Evolutionary conservation across 2,888 invertebrate species (phyloP), one percentile per base, ranked within the genome.

Genomic region (Mesorhabditis sp.): DNA sequence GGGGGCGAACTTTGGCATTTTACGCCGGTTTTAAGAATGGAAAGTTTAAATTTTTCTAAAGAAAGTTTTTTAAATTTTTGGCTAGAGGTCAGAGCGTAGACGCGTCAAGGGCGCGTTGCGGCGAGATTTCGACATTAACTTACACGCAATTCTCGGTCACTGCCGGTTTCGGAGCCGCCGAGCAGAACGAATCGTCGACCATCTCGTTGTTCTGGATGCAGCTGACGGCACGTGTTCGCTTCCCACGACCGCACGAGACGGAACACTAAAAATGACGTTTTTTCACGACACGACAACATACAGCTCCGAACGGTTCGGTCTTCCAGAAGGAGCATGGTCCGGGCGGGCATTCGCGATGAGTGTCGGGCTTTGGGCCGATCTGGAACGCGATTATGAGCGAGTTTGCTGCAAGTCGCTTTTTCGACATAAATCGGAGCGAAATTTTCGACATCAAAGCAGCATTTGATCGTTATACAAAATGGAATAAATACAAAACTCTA

Each of bases 251-350:
- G 73, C 86, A 86, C 1, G 82, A 75, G 5, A 82, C 83, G 4
- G 84, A 83, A 71, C 86, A 86, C 78, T 81, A 70, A 69, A 77
- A 65, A 7, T 7, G 42, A 13, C 13, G 13, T 44, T 28, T 28
- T 28, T 28, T 1, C 28, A 28, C 1, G 28, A 43, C 5, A 67
- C 13, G n/a, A 5, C 6, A 70, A 67, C 84, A 74, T 75, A 87
- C 87, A 76, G 82, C 81, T 43, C 84, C 80, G 87, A 87, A 88
- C 13, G 85, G 80, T 43, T 82, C 81, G 0, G 80, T 73, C 66
- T 83, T 77, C 88, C 88, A 88, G 65, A 81, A 83, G 7, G 88
- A 86, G 82, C 88, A 88, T 0, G 82, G 79, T 4, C 86, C 86
- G 5, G 81, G 79, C 73, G 86, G 86, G 79, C 88, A 88, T 1